phyloP scores from a whole-genome alignment of 2,888 invertebrate genomes.

The Brachypterus glaber region DNA sequence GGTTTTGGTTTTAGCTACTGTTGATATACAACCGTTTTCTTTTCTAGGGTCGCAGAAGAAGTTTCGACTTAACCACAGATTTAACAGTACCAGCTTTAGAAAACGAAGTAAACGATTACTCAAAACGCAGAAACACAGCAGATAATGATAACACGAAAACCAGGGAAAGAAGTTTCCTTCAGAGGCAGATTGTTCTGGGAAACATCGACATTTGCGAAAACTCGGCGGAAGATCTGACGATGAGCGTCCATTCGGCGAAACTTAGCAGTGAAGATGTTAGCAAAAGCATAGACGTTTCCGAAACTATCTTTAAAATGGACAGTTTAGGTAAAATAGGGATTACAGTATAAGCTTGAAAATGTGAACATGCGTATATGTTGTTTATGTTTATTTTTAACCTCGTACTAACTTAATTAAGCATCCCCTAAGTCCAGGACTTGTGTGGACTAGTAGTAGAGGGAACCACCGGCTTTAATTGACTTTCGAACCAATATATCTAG shows the following conservation, averaged over 20 bases:
- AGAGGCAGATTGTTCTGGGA: conserved; percentile 38
- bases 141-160: conserved; percentile 35
- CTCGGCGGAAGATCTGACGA: conserved; percentile 35
- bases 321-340: conserved; percentile 40
- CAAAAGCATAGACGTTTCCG: conserved; percentile 39
- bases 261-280: conserved; percentile 35
- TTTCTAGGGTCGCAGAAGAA: conserved; percentile 34
- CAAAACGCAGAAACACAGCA: conserved; percentile 47
- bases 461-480: no score
- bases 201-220: conserved; percentile 38
- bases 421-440: no score
- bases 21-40: conserved; percentile 1
- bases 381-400: no score
- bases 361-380: no score
- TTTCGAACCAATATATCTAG: no score
- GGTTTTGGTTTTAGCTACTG: not conserved
- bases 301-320: conserved; percentile 61
- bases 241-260: conserved; percentile 33
- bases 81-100: conserved; percentile 38
- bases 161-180: conserved; percentile 37
- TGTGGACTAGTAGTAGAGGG: no score
- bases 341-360: not conserved
- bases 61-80: conserved; percentile 33
- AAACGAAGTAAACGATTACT: conserved; percentile 61
- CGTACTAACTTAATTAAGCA: no score